A percentile compares a stretch with the other conserved stretches of the same genome.
phyloP scores from a whole-genome alignment of 1,140 invertebrate species.

The Drosophila subpulchrella region DNA sequence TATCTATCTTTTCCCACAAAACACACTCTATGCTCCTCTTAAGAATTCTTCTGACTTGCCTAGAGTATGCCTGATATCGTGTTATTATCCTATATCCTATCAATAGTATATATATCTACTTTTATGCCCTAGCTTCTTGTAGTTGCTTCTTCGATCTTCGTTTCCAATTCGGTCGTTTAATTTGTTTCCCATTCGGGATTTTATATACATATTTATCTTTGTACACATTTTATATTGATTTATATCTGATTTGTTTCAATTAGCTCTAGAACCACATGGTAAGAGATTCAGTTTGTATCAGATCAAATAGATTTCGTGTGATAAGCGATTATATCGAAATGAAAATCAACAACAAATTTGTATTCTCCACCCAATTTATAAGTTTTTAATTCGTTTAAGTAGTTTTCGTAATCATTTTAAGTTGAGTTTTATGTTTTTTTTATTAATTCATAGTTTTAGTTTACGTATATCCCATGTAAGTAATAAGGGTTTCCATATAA shows the following conservation, averaged over 20 bases:
- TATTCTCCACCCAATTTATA: conserved; percentile 82
- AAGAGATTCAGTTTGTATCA: conserved; percentile 62
- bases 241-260: conserved; percentile 53
- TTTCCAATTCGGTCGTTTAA: conserved; percentile 49
- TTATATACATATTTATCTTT: conserved; percentile 26
- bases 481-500: conserved; percentile 20
- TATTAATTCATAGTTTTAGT: conserved; percentile 25
- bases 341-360: conserved; percentile 55
- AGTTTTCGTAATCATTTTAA: conserved; percentile 55
- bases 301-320: conserved; percentile 20
- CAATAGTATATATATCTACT: conserved; percentile 30
- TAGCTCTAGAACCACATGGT: conserved; percentile 54
- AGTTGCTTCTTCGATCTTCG: conserved; percentile 51
- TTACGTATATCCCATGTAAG: conserved; percentile 20
- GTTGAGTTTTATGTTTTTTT: conserved; percentile 41
- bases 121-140: conserved; percentile 35
- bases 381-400: conserved; percentile 74
- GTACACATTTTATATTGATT: conserved; percentile 43
- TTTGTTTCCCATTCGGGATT: conserved; percentile 19
- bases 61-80: conserved; percentile 36
- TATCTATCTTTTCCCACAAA: conserved; percentile 5
- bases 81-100: conserved; percentile 10
- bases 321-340: conserved; percentile 29
- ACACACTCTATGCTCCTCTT: neutral
- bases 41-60: conserved; percentile 14